These are phyloP conservation scores for Philypnodon macrostomus DNA, from an alignment of 2,797 vertebrate genomes.

Conservation along the genomic window DNA sequence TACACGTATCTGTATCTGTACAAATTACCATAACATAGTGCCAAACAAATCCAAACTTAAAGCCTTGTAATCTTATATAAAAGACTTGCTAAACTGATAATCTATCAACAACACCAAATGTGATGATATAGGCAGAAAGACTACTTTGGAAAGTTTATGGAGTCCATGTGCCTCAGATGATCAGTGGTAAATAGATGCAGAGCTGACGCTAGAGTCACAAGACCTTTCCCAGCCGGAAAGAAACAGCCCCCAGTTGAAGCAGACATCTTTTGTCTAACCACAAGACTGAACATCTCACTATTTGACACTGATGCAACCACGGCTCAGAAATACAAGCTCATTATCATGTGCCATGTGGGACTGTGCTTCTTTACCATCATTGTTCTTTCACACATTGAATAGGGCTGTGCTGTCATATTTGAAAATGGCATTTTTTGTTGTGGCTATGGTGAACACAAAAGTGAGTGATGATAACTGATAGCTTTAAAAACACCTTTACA, in stretches of 20 bases:
- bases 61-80: no score
- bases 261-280: constrained; percentile 74
- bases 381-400: constrained; percentile 62
- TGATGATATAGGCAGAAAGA: constrained; percentile 35
- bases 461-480: constrained; percentile 54
- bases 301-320: constrained; percentile 61
- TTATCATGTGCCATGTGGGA: constrained; percentile 67
- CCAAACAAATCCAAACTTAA: no score
- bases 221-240: constrained; percentile 69
- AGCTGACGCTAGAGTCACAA: constrained; percentile 80
- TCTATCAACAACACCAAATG: no score
- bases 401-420: constrained; percentile 60
- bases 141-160: constrained; percentile 50
- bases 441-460: constrained; percentile 41
- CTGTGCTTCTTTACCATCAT: constrained; percentile 68
- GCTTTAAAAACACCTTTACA: constrained; percentile 52
- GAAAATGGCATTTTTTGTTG: constrained; percentile 46
- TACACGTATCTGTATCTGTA: no score
- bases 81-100: no score
- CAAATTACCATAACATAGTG: no score
- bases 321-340: constrained; percentile 64
- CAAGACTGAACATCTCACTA: constrained; percentile 66
- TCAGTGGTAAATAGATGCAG: constrained; percentile 76
- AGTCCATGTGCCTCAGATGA: constrained; percentile 74
- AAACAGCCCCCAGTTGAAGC: constrained; percentile 71